Percentiles rank a stretch among this genome's conserved stretches.
Conservation (phyloP, 2,888 invertebrate species). For the Eupithecia subfuscata region DNA sequence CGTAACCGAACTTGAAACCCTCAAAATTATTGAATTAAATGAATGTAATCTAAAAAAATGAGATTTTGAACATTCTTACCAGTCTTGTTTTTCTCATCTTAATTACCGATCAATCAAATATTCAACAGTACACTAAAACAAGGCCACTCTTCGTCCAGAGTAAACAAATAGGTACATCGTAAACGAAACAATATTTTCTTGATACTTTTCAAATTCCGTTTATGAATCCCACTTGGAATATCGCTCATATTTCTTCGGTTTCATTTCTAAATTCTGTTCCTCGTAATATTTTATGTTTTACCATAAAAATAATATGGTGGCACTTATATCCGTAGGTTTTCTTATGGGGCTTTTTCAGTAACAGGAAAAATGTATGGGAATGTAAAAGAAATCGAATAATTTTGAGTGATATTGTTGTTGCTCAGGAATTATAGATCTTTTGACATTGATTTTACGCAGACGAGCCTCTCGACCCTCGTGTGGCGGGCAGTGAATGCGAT, state of each 20-base stretch:
- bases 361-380: not conserved
- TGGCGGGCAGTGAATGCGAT: too few relatives aligned
- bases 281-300: constrained; percentile 36
- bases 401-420: not conserved
- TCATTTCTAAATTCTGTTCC: constrained; percentile 28
- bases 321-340: constrained; percentile 21
- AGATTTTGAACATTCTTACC: too few relatives aligned
- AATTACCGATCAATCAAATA: not conserved
- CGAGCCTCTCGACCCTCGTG: too few relatives aligned
- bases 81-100: not conserved
- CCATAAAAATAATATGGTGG: constrained; percentile 40
- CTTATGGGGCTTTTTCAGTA: not conserved
- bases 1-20: too few relatives aligned
- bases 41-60: too few relatives aligned
- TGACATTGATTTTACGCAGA: not conserved
- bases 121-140: not conserved
- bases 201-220: not conserved
- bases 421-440: not conserved
- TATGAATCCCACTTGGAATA: constrained; percentile 10
- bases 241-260: constrained; percentile 28
- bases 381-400: not conserved
- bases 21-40: too few relatives aligned
- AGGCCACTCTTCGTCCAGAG: not conserved
- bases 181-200: constrained; percentile 20
- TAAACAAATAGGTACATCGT: not conserved